Evolutionary conservation across 2,888 invertebrate genomes (phyloP).

Genomic region (Priocnemis perturbator): DNA sequence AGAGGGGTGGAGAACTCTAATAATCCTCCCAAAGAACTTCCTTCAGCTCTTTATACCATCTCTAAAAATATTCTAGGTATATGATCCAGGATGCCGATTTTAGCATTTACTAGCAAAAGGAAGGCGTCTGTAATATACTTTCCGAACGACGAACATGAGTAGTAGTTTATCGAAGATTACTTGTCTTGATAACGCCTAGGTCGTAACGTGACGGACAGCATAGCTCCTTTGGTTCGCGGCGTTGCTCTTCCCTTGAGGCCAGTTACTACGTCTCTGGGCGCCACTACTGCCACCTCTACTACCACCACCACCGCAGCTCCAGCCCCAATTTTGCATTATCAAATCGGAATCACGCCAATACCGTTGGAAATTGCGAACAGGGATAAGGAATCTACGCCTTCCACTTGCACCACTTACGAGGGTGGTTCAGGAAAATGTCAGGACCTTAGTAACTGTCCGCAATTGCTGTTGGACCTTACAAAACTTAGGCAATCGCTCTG

Average conservation of each 20-base stretch:
- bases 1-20: constrained; percentile 72
- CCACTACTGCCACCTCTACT: neutral
- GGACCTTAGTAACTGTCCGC: constrained; percentile 92
- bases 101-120: neutral
- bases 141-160: neutral
- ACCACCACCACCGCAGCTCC: neutral
- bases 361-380: constrained; percentile 73
- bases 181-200: constrained; percentile 56
- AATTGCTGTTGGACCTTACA: constrained; percentile 86
- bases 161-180: too few species aligned
- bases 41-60: constrained; percentile 86
- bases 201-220: constrained; percentile 87
- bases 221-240: constrained; percentile 83
- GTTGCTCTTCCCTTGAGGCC: constrained; percentile 71
- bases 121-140: too few species aligned
- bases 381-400: constrained; percentile 76
- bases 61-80: constrained; percentile 85
- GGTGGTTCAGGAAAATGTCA: constrained; percentile 89
- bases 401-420: constrained; percentile 87
- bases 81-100: neutral
- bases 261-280: neutral
- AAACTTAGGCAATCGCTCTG: constrained; percentile 91
- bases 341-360: neutral
- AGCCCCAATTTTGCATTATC: neutral
- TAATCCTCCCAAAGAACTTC: constrained; percentile 78